phyloP scores from a whole-genome alignment of 2,888 invertebrate species.

The Gortyna flavago region DNA sequence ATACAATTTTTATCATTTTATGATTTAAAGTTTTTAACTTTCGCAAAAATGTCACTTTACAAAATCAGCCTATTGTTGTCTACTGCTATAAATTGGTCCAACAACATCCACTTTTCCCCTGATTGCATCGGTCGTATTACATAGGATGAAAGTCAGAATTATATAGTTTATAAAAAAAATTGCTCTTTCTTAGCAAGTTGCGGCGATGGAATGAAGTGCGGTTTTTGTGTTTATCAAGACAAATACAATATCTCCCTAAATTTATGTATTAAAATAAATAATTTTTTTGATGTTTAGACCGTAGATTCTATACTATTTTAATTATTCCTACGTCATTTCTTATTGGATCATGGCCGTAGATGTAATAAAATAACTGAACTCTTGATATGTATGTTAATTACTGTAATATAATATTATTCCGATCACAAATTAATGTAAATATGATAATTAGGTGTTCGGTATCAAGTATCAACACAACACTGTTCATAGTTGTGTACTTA shows the following conservation, averaged over 20 bases:
- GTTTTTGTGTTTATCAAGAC: not conserved
- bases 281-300: not conserved
- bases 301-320: conserved; percentile 2
- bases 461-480: conserved; percentile 68
- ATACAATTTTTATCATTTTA: not conserved
- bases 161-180: not conserved
- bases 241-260: not conserved
- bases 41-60: not conserved
- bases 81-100: not conserved
- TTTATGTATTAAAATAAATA: not conserved
- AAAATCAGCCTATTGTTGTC: not conserved
- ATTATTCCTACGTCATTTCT: not conserved
- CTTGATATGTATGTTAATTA: conserved; percentile 37
- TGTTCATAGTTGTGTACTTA: conserved; percentile 81
- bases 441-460: conserved; percentile 61
- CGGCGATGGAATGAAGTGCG: not conserved
- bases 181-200: not conserved
- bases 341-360: conserved; percentile 19
- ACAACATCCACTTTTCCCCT: not conserved
- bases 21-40: not conserved
- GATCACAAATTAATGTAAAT: conserved; percentile 72
- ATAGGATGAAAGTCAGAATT: not conserved
- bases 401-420: conserved; percentile 40
- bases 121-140: not conserved
- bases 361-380: conserved; percentile 33